These are phyloP conservation scores for Monopterus albus DNA, from an alignment of 2,113 vertebrate species.

Conservation along the genomic window DNA sequence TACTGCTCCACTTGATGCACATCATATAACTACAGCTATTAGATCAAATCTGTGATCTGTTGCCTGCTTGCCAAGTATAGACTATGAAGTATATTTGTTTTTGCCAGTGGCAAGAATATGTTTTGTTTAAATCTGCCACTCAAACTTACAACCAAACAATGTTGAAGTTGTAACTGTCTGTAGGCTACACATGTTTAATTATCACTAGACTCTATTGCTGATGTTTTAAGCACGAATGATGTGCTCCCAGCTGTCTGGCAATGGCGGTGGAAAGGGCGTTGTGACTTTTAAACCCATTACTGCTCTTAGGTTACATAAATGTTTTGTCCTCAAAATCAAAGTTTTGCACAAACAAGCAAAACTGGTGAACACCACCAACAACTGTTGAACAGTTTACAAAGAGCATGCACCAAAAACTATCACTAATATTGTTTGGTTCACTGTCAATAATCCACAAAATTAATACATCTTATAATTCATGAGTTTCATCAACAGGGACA, in stretches of 20 bases:
- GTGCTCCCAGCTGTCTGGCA: background rate
- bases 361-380: background rate
- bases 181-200: conserved; percentile 1
- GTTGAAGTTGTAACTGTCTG: background rate
- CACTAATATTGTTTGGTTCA: background rate
- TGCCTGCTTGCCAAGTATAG: conserved; percentile 3
- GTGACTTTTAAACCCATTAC: background rate
- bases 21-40: background rate
- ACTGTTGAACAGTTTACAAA: background rate
- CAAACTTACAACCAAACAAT: conserved; percentile 11
- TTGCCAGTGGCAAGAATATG: background rate
- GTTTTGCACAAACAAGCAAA: background rate
- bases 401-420: background rate
- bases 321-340: background rate
- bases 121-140: background rate
- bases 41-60: background rate
- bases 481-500: background rate
- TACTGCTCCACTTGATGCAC: conserved; percentile 8
- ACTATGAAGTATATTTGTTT: background rate
- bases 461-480: background rate
- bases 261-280: background rate
- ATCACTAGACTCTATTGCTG: background rate
- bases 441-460: background rate
- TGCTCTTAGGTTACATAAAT: background rate
- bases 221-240: background rate